Evolutionary conservation across 1,140 invertebrate genomes (phyloP), one percentile per base, ranked within the genome.

Genomic region (Zaprionus kolodkinae): DNA sequence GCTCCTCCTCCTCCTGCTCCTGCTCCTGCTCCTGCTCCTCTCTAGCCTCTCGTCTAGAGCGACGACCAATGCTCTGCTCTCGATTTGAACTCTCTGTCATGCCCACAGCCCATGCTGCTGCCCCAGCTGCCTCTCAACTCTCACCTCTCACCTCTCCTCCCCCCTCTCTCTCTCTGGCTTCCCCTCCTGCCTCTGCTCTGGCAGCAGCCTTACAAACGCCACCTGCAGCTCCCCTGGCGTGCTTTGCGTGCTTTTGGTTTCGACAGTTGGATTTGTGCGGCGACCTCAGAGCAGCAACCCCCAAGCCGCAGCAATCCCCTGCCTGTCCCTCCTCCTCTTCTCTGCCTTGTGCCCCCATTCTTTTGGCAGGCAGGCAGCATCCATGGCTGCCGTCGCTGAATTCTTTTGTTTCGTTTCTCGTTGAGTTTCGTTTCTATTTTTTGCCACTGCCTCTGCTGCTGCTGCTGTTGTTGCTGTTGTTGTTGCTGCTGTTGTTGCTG

Each of bases 211-310:
- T 63, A 74, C 66, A 81, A 86, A 79, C 76, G 79, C 84, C 84
- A 87, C 83, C 83, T 87, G 83, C 83, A 84, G 78, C 81, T 76
- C 30, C 38, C 38, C n/a, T 59, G 81, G 57, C 27, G 3, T 78
- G 79, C 82, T 82, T 77, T 88, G 80, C 84, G 84, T 87, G 84
- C 84, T 87, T 88, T 87, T 87, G 84, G 84, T 87, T 87, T 87
- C 84, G 84, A 88, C 84, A 88, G 84, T 88, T 87, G 84, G 84
- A 87, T 87, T 87, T 87, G 82, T 78, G 83, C 76, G 68, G 68
- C 79, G 78, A 85, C 81, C 81, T 85, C 81, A 84, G 73, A 84
- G 21, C 21, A 21, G 71, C 83, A 84, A 84, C 83, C 78, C 65
- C 74, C 74, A 56, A 65, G 56, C 64, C 61, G 17, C 43, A n/a